phyloP scores from a whole-genome alignment of 2,888 invertebrate species.

The Pterostichus madidus region DNA sequence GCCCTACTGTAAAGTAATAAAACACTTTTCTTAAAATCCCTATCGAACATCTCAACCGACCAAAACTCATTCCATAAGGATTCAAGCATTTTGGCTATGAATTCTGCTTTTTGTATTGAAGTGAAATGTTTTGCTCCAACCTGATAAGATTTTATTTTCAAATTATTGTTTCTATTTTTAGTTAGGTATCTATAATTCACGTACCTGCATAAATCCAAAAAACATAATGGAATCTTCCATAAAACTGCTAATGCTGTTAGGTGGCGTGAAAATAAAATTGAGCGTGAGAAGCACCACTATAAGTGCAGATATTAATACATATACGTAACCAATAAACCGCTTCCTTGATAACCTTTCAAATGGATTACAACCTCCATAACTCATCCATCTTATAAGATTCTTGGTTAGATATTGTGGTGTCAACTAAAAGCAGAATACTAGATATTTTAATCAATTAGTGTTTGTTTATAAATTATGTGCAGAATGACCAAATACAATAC shows the following conservation, averaged over 20 bases:
- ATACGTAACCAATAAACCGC: slow-evolving; percentile 5
- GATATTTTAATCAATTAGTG: too few relatives aligned
- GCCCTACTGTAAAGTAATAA: not conserved
- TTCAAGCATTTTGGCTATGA: not conserved
- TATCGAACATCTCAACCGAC: not conserved
- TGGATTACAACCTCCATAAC: not conserved
- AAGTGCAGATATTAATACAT: not conserved
- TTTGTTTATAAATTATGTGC: too few relatives aligned
- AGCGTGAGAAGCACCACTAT: not conserved
- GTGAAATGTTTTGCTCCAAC: slow-evolving; percentile 1
- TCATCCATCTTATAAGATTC: slow-evolving; percentile 5
- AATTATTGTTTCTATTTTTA: too few relatives aligned
- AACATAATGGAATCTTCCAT: slow-evolving; percentile 17
- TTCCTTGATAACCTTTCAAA: not conserved
- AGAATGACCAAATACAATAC: too few relatives aligned
- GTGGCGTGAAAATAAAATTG: slow-evolving; percentile 24
- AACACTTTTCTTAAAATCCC: not conserved
- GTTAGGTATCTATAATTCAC: not conserved
- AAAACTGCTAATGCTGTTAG: not conserved
- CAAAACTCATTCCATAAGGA: not conserved
- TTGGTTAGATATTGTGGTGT: not conserved
- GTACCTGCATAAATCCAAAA: slow-evolving; percentile 31
- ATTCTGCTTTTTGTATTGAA: not conserved
- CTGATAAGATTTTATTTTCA: not conserved
- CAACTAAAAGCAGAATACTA: not conserved